Evolutionary conservation across 2,113 vertebrate genomes (phyloP).

Genomic region (Phalacrocorax pelagicus): DNA sequence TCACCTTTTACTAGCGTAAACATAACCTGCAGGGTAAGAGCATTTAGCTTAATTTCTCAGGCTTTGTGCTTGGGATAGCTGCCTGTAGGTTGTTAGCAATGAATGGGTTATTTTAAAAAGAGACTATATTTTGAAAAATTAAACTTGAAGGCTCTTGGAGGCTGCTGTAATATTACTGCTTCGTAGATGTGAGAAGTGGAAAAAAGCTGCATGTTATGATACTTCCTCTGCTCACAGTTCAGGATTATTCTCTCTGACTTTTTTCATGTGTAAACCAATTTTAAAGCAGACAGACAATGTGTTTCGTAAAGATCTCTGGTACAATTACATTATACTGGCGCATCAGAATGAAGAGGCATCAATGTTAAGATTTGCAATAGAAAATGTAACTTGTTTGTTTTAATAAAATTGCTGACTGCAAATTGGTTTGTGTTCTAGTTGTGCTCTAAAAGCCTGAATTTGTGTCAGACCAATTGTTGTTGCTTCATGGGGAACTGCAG

Average conservation of each 20-base stretch:
- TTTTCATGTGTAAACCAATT: background rate
- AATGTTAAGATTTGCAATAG: background rate
- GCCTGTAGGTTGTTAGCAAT: background rate
- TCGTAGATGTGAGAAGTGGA: background rate
- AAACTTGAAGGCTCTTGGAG: background rate
- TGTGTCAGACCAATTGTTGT: background rate
- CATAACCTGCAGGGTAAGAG: background rate
- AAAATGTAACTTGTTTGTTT: background rate
- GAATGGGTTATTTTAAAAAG: background rate
- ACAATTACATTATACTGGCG: background rate
- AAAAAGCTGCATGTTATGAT: background rate
- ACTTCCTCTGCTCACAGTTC: background rate
- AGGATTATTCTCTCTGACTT: background rate
- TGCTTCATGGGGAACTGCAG: background rate
- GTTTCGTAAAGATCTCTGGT: background rate
- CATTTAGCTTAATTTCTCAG: background rate
- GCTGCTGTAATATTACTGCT: background rate
- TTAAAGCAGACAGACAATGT: background rate
- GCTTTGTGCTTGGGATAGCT: background rate
- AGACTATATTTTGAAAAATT: background rate
- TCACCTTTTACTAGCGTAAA: background rate
- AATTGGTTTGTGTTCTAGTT: background rate
- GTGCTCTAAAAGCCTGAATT: background rate
- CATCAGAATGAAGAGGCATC: background rate
- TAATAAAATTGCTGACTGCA: background rate